A percentile compares a stretch with the other conserved stretches of the same genome.
Conservation (phyloP, 2,113 vertebrate genomes). For the Colistium nudipinnis region DNA sequence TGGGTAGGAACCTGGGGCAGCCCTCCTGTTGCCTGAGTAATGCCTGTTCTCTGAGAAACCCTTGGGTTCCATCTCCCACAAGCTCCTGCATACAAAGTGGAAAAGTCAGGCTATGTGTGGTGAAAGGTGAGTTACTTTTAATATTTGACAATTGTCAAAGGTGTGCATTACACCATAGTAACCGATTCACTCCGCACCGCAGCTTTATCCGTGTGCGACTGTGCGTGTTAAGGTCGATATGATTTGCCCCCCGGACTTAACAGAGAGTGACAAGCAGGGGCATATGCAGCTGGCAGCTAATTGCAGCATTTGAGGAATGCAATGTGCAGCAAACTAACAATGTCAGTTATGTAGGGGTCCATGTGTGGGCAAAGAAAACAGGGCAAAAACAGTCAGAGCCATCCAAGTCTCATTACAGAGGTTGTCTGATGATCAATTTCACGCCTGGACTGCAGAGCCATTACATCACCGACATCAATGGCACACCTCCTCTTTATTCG, state of each 20-base stretch:
- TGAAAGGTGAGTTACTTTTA: constrained; percentile 17
- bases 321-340: constrained; percentile 34
- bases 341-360: constrained; percentile 11
- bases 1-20: constrained; percentile 45
- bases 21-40: constrained; percentile 62
- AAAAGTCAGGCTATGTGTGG: constrained; percentile 11
- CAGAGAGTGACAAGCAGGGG: constrained; percentile 34
- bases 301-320: constrained; percentile 58
- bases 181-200: not conserved
- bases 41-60: constrained; percentile 54
- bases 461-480: constrained; percentile 62
- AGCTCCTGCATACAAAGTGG: constrained; percentile 18
- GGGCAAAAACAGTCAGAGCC: constrained; percentile 43
- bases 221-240: not conserved
- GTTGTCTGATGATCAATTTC: constrained; percentile 64
- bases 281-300: constrained; percentile 47
- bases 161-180: constrained; percentile 25
- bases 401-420: constrained; percentile 51
- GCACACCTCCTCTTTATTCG: constrained; percentile 17
- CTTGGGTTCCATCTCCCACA: constrained; percentile 28
- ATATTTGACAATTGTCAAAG: too few relatives aligned
- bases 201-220: not conserved
- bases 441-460: constrained; percentile 42
- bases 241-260: constrained; percentile 8
- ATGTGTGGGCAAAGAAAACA: constrained; percentile 16